These are phyloP conservation scores for Protaetia brevitarsis DNA, from an alignment of 1,140 invertebrate genomes.

Conservation along the genomic window DNA sequence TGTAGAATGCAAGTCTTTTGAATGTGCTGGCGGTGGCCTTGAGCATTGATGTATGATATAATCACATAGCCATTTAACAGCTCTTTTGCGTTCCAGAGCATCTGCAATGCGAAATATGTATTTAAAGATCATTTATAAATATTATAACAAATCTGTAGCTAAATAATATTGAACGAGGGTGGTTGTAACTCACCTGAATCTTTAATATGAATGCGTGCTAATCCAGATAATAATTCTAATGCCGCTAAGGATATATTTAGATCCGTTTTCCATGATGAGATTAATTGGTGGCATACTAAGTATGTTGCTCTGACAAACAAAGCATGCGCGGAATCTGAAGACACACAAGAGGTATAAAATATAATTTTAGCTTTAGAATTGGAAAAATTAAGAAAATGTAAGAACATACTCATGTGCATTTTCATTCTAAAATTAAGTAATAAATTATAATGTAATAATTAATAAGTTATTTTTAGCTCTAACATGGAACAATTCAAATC, in stretches of 20 bases:
- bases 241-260: constrained; percentile 93
- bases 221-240: constrained; percentile 83
- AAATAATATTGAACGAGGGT: no score
- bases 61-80: constrained; percentile 97
- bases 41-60: constrained; percentile 96
- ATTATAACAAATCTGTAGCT: constrained; percentile 12
- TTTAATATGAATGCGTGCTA: constrained; percentile 80
- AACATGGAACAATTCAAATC: no score
- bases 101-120: constrained; percentile 52
- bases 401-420: no score
- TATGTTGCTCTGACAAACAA: constrained; percentile 89
- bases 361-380: no score
- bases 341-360: not conserved
- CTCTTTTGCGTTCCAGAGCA: constrained; percentile 82
- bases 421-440: no score
- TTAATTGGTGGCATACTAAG: constrained; percentile 88
- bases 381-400: no score
- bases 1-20: constrained; percentile 95
- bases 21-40: constrained; percentile 91
- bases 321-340: constrained; percentile 75
- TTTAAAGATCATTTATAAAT: constrained; percentile 18
- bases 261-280: constrained; percentile 94
- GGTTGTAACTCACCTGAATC: constrained; percentile 80
- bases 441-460: no score
- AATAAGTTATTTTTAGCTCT: no score